Evolutionary conservation across 2,113 vertebrate genomes (phyloP), one percentile per base, ranked within the genome.

Genomic region (Amphiprion ocellaris): DNA sequence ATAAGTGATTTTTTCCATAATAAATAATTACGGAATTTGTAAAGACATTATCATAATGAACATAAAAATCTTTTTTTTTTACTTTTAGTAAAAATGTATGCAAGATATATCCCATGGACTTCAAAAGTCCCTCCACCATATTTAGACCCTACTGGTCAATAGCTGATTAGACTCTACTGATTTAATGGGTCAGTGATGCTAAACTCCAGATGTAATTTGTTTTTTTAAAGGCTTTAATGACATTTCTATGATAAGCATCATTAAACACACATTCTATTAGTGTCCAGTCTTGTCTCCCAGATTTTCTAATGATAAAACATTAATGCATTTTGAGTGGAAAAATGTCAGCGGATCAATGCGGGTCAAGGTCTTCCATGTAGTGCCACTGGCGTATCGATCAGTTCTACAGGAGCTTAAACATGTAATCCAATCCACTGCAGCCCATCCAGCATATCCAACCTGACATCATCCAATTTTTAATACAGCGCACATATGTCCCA

Each of bases 381-480:
- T 81, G 77, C 56, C 73, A 75, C 66, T 77, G 58, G 56, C 14
- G 56, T 83, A 90, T 90, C 56, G 89, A 90, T 89, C 58, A 64
- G 73, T 44, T 60, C 59, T 8, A 10, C 68, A 44, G 41, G 28
- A 63, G 59, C 59, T 54, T 62, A 56, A 66, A 49, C 16, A 41
- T 73, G 70, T 86, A 84, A 87, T 81, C 63, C 77, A 73, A 66
- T 81, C 41, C 26, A 24, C 54, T 24, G 53, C 53, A 23, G 46
- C 30, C 30, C 59, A 61, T 79, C 64, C 53, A 74, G 66, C 67
- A 81, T 30, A 52, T 77, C 30, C 47, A 66, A 37, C 12, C 5
- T 16, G 62, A 61, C 54, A 59, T 80, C 26, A 78, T 78, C 79
- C 67, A 39, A 64, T 67, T 75, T 70, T 49, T 46, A 64, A 68